Evolutionary conservation across 2,113 vertebrate species (phyloP), one percentile per base, ranked within the genome.

Genomic region (Callionymus lyra): DNA sequence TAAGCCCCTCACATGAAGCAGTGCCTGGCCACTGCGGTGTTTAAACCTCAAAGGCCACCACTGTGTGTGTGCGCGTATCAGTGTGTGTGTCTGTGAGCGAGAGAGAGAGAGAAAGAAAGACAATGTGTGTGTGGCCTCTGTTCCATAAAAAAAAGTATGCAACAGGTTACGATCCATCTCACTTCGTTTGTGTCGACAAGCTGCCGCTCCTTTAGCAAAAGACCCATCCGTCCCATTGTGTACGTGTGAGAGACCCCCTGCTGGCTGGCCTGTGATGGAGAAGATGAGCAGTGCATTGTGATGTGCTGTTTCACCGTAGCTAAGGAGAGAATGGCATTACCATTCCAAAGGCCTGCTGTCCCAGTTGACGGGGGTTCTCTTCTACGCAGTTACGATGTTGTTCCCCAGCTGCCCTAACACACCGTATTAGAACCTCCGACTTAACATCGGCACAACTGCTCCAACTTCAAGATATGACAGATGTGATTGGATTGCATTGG

Each of bases 251-350:
- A 10, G 61, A 53, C 58, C 69, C 69, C 76, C 65, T 52, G 60
- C 14, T n/a, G 72, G 44, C 54, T 16, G 49, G 51, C 38, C 61
- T 38, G 44, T 12, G 34, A 47, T 45, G 52, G 40, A 50, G 53
- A 65, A 73, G 72, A 75, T 68, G 72, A 70, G 56, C 65, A 54
- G 56, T 38, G 68, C 70, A 81, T 82, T 85, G 79, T 81, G 67
- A 74, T 74, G 73, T 68, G 65, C 38, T 53, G 57, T 65, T 68
- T 68, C 56, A 59, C 61, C 50, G 34, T 56, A 56, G 62, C 68
- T 64, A 50, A 59, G 47, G 56, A 69, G 59, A 79, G 70, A 62
- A 80, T 68, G 37, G 71, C 65, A 81, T 86, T 85, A 80, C 56
- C 81, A 80, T 84, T 76, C 54, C 59, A 84, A 77, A 72, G 64